Conservation (phyloP, 2,797 vertebrate species). For the Coregonus suidteri region DNA sequence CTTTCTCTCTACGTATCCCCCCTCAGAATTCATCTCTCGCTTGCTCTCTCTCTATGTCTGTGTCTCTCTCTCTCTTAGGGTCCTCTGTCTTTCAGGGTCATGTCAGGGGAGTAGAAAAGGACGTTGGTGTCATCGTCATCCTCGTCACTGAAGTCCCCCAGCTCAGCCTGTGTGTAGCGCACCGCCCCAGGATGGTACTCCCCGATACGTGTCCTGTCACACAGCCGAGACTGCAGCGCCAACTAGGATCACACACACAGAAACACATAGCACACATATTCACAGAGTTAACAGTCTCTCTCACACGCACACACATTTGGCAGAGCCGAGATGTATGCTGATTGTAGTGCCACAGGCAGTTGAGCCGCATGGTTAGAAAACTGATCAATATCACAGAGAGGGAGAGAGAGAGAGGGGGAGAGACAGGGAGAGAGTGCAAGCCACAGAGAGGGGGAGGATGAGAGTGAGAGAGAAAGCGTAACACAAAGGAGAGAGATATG, state of each 20-base stretch:
- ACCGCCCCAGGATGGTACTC: constrained; percentile 77
- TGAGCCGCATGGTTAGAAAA: constrained; percentile 54
- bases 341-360: constrained; percentile 65
- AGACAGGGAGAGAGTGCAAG: neutral
- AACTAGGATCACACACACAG: constrained; percentile 57
- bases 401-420: constrained; percentile 7
- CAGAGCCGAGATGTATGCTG: constrained; percentile 56
- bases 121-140: constrained; percentile 75
- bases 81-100: constrained; percentile 74
- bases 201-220: constrained; percentile 78
- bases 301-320: constrained; percentile 12
- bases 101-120: constrained; percentile 80
- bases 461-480: neutral
- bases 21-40: no score
- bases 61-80: constrained; percentile 39
- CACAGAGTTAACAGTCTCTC: no score
- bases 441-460: constrained; percentile 5
- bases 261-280: no score
- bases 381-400: constrained; percentile 69
- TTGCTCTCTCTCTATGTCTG: no score
- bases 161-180: constrained; percentile 72
- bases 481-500: neutral
- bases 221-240: constrained; percentile 80
- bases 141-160: constrained; percentile 67
- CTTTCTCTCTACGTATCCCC: constrained; percentile 27